Conservation (phyloP, 2,113 vertebrate genomes). For the Pseudopodoces humilis region DNA sequence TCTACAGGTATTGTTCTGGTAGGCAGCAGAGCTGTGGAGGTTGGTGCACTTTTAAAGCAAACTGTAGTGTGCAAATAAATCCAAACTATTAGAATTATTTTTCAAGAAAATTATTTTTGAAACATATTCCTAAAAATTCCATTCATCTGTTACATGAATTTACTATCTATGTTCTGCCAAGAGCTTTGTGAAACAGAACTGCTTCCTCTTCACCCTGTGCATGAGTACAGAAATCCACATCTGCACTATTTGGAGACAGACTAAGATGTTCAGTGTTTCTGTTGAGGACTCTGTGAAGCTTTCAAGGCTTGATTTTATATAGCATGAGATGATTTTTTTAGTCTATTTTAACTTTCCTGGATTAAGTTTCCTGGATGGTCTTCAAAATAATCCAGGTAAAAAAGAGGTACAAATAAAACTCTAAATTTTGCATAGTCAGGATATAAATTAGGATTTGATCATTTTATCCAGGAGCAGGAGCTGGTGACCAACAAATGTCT, state of each 20-base stretch:
- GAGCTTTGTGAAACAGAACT: not conserved
- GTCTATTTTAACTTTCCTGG: not conserved
- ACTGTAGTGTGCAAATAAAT: not conserved
- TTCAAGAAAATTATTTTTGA: not conserved
- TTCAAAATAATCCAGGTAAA: not conserved
- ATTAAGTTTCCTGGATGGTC: not conserved
- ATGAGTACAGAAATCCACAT: not conserved
- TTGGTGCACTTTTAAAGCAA: not conserved
- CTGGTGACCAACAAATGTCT: not conserved
- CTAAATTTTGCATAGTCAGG: not conserved
- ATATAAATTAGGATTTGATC: not conserved
- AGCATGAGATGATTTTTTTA: not conserved
- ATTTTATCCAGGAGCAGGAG: not conserved
- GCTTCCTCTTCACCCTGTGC: not conserved
- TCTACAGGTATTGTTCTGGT: not conserved
- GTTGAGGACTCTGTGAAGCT: not conserved
- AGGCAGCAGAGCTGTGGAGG: not conserved
- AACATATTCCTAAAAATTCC: not conserved
- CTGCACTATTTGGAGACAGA: not conserved
- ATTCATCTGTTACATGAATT: not conserved
- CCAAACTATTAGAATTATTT: not conserved
- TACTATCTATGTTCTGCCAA: not conserved
- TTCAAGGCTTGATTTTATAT: not conserved
- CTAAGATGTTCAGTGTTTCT: not conserved
- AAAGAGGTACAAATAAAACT: not conserved